These are phyloP conservation scores for Chionodraco myersi DNA, from an alignment of 2,113 vertebrate genomes.

Conservation along the genomic window DNA sequence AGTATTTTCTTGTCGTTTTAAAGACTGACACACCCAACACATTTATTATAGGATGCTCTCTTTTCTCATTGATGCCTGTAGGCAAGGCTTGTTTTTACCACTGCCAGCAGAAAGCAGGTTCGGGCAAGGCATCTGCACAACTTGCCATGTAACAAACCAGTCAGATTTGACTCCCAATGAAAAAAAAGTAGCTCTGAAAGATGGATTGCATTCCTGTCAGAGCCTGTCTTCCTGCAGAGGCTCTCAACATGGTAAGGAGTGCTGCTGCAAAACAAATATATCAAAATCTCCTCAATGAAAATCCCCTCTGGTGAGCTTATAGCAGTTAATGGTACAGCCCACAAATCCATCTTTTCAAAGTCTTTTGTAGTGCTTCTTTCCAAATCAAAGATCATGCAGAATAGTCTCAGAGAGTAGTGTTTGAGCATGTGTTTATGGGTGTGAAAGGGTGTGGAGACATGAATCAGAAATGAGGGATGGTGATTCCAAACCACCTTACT, in stretches of 20 bases:
- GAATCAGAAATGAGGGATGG: slow-evolving; percentile 2
- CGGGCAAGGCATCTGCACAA: slow-evolving; percentile 47
- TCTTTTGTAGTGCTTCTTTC: not conserved
- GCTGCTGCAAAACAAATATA: not conserved
- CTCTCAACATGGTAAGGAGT: not conserved
- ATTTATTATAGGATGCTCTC: slow-evolving; percentile 21
- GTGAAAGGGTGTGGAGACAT: slow-evolving; percentile 6
- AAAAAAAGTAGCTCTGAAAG: slow-evolving; percentile 29
- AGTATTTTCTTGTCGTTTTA: slow-evolving; percentile 14
- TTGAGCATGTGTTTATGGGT: not conserved
- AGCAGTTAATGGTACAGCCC: not conserved
- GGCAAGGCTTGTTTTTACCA: slow-evolving; percentile 54
- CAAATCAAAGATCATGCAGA: not conserved
- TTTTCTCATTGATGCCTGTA: slow-evolving; percentile 39
- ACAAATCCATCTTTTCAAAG: not conserved
- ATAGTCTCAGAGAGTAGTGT: not conserved
- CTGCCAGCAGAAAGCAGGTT: slow-evolving; percentile 60
- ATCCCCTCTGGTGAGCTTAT: not conserved
- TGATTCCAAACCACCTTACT: not conserved
- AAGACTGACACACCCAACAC: slow-evolving; percentile 25
- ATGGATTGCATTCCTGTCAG: slow-evolving; percentile 38
- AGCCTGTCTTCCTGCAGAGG: slow-evolving; percentile 39
- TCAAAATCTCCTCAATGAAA: not conserved
- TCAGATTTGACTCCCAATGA: slow-evolving; percentile 26
- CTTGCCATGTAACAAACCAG: slow-evolving; percentile 40